Evolutionary conservation across 2,888 invertebrate genomes (phyloP), one percentile per base, ranked within the genome.

Genomic region (Cordylochernes scorpioides): DNA sequence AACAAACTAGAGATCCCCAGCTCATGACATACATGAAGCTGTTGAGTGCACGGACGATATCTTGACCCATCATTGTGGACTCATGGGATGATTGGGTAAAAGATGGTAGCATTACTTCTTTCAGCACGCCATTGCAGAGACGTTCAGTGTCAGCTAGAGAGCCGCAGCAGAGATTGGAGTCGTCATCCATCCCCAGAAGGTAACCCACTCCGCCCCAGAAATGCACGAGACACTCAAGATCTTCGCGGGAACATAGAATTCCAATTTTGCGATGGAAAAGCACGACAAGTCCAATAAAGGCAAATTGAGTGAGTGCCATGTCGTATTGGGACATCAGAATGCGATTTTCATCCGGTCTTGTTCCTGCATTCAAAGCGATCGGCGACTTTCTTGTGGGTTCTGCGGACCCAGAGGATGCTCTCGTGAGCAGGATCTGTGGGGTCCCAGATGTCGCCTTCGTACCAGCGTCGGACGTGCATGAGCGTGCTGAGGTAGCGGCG

Each of bases 151-250:
- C 42, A 10, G 39, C 39, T 13, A 38, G 28, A 15, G 19, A 32
- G 2, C 35, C 38, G 7, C 24, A 19, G 28, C 39, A 41, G 9
- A 42, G 24, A 24, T 42, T 42, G 16, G 35, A 42, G 15, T 35
- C 33, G 43, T 84, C 77, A 39, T 74, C 65, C 34, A 84, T 65
- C 3, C 86, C 86, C 39, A 84, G 58, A 49, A 75, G 55, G 46
- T 68, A 61, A 1, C 80, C 80, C 25, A 84, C 58, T 1, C 73
- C 70, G 35, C 68, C 63, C 84, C 84, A 84, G 46, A 75, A 63
- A 50, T 84, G 77, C 4, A 72, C 56, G 36, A 73, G 70, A 3
- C 67, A 70, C 29, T 71, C 69, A 44, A 73, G 58, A 36, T 75
- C 71, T 25, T 62, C 64, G 1, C 57, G 51, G 6, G 57, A 60